Conservation (phyloP, 2,888 invertebrate species). For the Leistus spinibarbis region DNA sequence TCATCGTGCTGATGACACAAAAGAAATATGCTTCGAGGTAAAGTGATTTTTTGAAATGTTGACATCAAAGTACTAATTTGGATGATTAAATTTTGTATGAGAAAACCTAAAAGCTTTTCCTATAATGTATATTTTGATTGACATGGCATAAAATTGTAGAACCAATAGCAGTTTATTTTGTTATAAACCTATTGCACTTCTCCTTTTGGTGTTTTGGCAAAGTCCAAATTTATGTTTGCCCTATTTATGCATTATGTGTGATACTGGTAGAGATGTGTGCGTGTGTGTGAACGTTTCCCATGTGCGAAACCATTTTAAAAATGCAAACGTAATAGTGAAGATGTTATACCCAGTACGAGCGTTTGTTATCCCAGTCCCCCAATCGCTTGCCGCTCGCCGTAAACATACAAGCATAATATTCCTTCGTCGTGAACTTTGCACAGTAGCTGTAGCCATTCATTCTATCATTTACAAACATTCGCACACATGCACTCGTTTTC, state of each 20-base stretch:
- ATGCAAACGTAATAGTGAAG: background rate
- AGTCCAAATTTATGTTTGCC: no score
- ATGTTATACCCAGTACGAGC: background rate
- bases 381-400: no score
- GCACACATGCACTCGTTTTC: no score
- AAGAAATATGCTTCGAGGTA: background rate
- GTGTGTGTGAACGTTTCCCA: background rate
- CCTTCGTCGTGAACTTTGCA: background rate
- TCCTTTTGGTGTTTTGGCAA: no score
- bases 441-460: background rate
- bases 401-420: background rate
- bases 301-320: background rate
- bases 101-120: no score
- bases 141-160: no score
- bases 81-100: background rate
- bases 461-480: no score
- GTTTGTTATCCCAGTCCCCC: background rate
- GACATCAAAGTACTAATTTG: background rate
- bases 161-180: no score
- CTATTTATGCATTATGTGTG: no score
- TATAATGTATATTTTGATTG: no score
- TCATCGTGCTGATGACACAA: background rate
- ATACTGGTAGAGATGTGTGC: background rate
- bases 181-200: no score
- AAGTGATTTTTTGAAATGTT: no score